Evolutionary conservation across 2,797 vertebrate species (phyloP).

Genomic region (Gallinago stenura): DNA sequence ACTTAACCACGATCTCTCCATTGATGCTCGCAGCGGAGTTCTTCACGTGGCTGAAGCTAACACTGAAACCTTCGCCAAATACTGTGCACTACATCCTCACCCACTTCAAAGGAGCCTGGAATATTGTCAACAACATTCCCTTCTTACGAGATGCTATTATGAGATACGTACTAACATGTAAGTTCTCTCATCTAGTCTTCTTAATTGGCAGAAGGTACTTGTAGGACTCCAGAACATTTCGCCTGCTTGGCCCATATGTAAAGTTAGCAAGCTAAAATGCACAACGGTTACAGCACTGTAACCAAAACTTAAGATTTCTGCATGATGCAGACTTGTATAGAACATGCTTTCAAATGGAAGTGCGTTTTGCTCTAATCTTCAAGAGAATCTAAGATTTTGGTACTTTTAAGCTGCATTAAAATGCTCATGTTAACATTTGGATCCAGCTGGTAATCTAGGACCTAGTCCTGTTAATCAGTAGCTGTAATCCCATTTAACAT

Average conservation of each 20-base stretch:
- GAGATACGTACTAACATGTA: constrained; percentile 95
- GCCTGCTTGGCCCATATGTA: neutral
- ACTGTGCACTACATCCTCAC: constrained; percentile 95
- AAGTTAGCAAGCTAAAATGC: neutral
- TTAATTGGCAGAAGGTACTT: neutral
- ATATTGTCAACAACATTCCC: constrained; percentile 90
- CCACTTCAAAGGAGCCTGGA: constrained; percentile 93
- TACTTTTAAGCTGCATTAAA: neutral
- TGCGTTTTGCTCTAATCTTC: neutral
- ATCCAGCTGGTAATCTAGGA: neutral
- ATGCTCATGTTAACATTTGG: neutral
- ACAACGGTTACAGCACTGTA: neutral
- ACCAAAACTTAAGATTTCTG: neutral
- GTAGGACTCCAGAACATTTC: neutral
- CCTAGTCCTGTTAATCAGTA: neutral
- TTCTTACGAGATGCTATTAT: constrained; percentile 90
- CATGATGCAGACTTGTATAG: neutral
- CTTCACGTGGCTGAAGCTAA: constrained; percentile 87
- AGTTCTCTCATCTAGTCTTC: neutral
- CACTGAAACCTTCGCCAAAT: constrained; percentile 90
- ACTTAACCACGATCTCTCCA: neutral
- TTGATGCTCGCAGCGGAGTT: constrained; percentile 85
- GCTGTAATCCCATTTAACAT: neutral
- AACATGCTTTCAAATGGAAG: neutral
- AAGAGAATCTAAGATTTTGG: neutral